Percentiles rank a stretch among this genome's conserved stretches.
Conservation (phyloP, 2,888 invertebrate genomes). For the Sthenelais limicola region DNA sequence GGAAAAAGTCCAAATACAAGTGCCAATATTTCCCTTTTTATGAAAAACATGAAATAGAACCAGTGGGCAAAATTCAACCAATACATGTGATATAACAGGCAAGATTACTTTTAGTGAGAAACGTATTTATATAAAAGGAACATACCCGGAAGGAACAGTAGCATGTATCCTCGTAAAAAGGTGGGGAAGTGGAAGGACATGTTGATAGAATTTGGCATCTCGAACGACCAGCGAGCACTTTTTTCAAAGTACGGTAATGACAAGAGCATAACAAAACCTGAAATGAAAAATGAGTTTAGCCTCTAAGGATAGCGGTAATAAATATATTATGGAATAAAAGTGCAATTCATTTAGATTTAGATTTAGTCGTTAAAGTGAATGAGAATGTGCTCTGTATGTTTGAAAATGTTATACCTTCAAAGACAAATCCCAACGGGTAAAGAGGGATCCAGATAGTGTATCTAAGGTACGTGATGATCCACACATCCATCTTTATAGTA, state of each 20-base stretch:
- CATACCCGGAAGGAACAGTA: constrained; percentile 48
- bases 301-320: neutral
- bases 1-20: too few relatives aligned
- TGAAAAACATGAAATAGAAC: too few relatives aligned
- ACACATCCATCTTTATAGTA: constrained; percentile 82
- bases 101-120: too few relatives aligned
- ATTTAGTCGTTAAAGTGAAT: neutral
- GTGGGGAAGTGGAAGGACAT: constrained; percentile 87
- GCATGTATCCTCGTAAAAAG: constrained; percentile 51
- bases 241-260: constrained; percentile 93
- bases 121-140: neutral
- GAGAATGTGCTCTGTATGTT: neutral
- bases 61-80: too few relatives aligned
- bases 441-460: constrained; percentile 95
- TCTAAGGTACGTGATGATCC: constrained; percentile 89
- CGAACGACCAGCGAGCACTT: constrained; percentile 82
- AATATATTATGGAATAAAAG: neutral
- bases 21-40: too few relatives aligned
- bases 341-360: neutral
- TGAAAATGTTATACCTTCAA: constrained; percentile 80
- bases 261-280: constrained; percentile 74
- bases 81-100: too few relatives aligned
- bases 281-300: constrained; percentile 45
- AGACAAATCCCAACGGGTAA: constrained; percentile 90
- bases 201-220: constrained; percentile 89